Evolutionary conservation across 2,113 vertebrate genomes (phyloP), one percentile per base, ranked within the genome.

Genomic region (Poeciliopsis turrubarensis): DNA sequence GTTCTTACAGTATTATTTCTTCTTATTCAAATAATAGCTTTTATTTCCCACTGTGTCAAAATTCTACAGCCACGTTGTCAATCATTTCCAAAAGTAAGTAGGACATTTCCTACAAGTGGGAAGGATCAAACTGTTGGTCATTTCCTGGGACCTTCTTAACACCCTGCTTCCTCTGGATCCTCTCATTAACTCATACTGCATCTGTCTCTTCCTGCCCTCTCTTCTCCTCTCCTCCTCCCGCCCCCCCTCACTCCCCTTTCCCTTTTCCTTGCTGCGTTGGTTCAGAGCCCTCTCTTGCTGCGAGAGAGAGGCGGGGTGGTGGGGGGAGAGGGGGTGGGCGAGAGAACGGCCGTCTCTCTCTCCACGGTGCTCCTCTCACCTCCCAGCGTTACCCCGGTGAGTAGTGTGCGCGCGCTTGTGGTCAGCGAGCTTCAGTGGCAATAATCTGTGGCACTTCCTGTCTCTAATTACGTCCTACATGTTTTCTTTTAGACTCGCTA

Each of bases 341-440:
- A 91, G 94, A 95, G 90, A 95, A 94, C 60, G 89, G 93, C 87
- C 93, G 94, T 91, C 93, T 95, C 93, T 93, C 94, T 92, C 93
- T 94, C 88, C 94, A 95, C 83, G 94, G 93, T 86, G 92, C 94
- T 92, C 93, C 94, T 93, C 94, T 95, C 89, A 91, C 94, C 94
- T 94, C 94, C 84, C 94, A 95, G 92, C 94, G 94, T 91, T 95
- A 94, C 90, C 93, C 94, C 78, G 94, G 94, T 95, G 93, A 95
- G 94, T 95, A 93, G 93, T 93, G 90, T 84, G 88, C 88, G 89
- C 92, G 86, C 82, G 79, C 65, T 93, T 87, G 83, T 81, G 78
- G 82, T 78, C 86, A 78, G 87, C 88, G 75, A 68, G 91, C 91
- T 91, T 90, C 77, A 77, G 70, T 83, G 66, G 86, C 82, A 80